Evolutionary conservation across 1,140 invertebrate species (phyloP), one percentile per base, ranked within the genome.

Genomic region (Cepaea nemoralis): DNA sequence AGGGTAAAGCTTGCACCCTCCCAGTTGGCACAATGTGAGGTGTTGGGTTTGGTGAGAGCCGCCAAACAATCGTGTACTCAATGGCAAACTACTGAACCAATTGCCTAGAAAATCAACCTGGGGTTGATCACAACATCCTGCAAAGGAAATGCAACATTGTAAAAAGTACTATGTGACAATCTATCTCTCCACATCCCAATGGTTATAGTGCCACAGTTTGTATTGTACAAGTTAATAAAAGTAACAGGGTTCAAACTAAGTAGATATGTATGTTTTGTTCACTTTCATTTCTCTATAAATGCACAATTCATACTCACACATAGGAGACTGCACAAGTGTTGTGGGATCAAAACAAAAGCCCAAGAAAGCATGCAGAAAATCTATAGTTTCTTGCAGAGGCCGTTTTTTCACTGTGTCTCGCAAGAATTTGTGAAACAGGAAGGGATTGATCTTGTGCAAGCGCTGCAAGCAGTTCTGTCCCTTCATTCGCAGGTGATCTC

Each of bases 311-410:
- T 14, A 70, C 80, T 81, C 50, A 81, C 80, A 63, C 35, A 59
- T 70, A 31, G 87, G 86, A 35, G 84, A 87, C 75, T 86, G 85
- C 48, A 80, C 67, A 69, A 82, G 45, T 63, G 76, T 94, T 94
- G 82, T 94, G 33, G 96, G 96, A 91, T 99, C 97, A 70, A 96
- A 94, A 92, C 98, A 99, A 90, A 97, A 99, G 27, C 97, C 97
- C 55, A 98, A 94, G 87, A 98, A 97, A 8, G 97, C 94, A 91
- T 99, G 98, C 67, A 99, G 95, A 88, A 98, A 96, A 87, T 99
- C 97, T 3, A 99, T 90, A 19, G 98, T 94, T 75, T 97, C 96
- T 2, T 94, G 92, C 33, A 99, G 91, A 0, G 95, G 93, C 42
- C 95, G 94, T 6, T 93, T 93, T 70, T 94, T 94, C 0, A 98